Conservation (phyloP, 2,113 vertebrate species). For the Oophaga pumilio region DNA sequence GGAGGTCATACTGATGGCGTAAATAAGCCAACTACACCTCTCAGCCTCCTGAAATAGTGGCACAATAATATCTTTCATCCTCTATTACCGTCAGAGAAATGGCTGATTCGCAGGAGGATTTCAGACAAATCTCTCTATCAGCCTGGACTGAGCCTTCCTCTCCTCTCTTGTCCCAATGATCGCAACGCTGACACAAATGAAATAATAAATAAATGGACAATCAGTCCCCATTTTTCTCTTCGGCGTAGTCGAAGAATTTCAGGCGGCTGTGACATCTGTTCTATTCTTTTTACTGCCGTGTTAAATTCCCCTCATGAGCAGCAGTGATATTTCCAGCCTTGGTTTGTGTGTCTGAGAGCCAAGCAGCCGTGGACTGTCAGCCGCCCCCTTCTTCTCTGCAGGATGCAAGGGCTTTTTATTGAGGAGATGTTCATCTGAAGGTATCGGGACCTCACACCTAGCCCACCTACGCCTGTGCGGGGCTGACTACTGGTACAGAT, state of each 20-base stretch:
- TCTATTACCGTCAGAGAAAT: background rate
- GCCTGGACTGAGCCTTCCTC: no score
- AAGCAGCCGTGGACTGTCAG: conserved; percentile 9
- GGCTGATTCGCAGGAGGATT: background rate
- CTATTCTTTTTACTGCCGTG: conserved; percentile 37
- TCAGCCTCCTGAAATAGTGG: background rate
- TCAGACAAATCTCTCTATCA: background rate
- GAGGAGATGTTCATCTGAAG: background rate
- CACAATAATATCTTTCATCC: background rate
- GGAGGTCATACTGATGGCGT: background rate
- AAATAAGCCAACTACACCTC: background rate
- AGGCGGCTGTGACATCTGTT: conserved; percentile 41
- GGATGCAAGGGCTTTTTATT: background rate
- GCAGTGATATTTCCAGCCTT: conserved; percentile 18
- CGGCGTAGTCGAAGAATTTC: conserved; percentile 8
- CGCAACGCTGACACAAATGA: background rate
- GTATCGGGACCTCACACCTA: conserved; percentile 11
- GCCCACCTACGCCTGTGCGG: background rate
- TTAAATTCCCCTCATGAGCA: conserved; percentile 37
- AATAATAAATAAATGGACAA: conserved; percentile 38
- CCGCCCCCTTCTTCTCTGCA: background rate
- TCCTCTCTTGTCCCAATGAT: conserved; percentile 2
- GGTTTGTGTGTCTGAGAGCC: conserved; percentile 20
- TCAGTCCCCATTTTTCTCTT: conserved; percentile 12
- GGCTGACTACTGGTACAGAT: no score